Evolutionary conservation across 2,888 invertebrate genomes (phyloP), one percentile per base, ranked within the genome.

Genomic region (Ceramica pisi): DNA sequence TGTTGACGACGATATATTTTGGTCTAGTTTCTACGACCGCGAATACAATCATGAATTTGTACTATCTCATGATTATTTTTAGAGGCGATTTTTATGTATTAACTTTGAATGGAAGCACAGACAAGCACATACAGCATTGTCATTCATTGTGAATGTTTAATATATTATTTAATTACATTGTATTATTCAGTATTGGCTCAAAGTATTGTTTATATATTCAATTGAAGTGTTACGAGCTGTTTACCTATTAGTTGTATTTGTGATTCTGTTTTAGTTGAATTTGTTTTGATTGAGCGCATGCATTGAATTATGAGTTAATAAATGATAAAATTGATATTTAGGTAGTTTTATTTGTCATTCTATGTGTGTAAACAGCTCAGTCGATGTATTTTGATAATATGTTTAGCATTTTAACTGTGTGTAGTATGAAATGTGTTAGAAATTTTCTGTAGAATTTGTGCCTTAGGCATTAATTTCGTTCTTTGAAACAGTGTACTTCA

Each of bases 151-250:
- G 71, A 73, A 78, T 67, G 67, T 81, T 41, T 71, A 48, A 75
- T 65, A 76, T 71, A 68, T 80, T 73, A 75, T 72, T 68, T 82
- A 80, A 71, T 83, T 86, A 87, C 84, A 86, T 86, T 86, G 83
- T 90, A 84, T 87, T 84, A 84, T 90, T 90, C 93, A 94, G 94
- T 94, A 94, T 95, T 94, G 95, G 94, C 93, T 93, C 91, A 91
- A 93, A 95, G 93, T 94, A 94, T 94, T 94, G 85, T 90, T 89
- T 84, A 77, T 80, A 66, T 86, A 83, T 82, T 86, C 82, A 79
- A 73, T 80, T 67, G 44, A 73, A 74, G 65, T 75, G 66, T 69
- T 71, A 66, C 56, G 80, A 83, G 78, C 78, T 86, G 86, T 85
- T 86, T 83, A 85, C 78, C 63, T 78, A 63, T 76, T 71, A 68